phyloP scores from a whole-genome alignment of 2,113 vertebrate species.

The Phyllostomus hastatus region DNA sequence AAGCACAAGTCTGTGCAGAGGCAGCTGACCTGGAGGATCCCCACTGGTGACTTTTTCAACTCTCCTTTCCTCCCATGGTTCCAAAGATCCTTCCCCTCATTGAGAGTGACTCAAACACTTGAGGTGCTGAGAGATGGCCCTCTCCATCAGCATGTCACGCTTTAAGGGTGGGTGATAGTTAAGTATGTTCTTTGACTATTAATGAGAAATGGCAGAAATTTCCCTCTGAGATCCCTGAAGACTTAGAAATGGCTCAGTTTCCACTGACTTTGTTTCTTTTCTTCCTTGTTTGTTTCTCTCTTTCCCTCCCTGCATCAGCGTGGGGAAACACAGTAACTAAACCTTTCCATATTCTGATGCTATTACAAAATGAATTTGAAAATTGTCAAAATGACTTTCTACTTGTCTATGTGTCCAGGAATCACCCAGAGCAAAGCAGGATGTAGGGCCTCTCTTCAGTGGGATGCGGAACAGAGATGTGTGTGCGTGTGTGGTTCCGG shows the following conservation, averaged over 20 bases:
- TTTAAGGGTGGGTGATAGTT: neutral
- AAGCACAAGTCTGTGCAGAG: neutral
- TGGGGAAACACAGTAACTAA: neutral
- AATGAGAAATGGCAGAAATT: constrained; percentile 12
- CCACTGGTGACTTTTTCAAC: neutral
- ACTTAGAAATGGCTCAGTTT: constrained; percentile 19
- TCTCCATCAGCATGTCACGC: neutral
- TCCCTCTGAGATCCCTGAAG: neutral
- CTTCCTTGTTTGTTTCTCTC: neutral
- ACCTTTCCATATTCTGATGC: neutral
- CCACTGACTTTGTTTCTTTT: neutral
- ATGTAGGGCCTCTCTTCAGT: neutral
- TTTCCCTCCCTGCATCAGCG: neutral
- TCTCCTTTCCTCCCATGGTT: neutral
- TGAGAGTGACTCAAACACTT: neutral
- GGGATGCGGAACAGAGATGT: neutral
- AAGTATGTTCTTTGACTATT: neutral
- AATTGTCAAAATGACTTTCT: neutral
- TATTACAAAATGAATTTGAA: neutral
- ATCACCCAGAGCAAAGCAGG: neutral
- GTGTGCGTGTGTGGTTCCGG: neutral
- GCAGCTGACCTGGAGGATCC: neutral
- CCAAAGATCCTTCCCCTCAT: neutral
- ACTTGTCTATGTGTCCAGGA: neutral
- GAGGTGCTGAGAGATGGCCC: neutral